These are phyloP conservation scores for Campopleginae sp. DNA, from an alignment of 2,888 invertebrate species.

Conservation along the genomic window DNA sequence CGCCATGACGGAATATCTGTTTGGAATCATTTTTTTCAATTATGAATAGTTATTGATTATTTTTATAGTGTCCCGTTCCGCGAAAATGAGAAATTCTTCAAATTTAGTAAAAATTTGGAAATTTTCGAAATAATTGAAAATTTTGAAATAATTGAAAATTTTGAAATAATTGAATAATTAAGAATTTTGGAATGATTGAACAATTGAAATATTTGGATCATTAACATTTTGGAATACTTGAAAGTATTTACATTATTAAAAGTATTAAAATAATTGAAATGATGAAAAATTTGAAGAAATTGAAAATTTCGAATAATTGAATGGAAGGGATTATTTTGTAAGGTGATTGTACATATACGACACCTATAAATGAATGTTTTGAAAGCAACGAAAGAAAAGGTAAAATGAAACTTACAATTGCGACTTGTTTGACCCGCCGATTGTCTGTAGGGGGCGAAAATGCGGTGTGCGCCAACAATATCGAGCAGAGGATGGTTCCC, in stretches of 20 bases:
- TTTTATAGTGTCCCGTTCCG: background rate
- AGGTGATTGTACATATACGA: too few species aligned
- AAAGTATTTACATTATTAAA: too few species aligned
- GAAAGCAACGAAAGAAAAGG: background rate
- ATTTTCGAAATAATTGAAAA: too few species aligned
- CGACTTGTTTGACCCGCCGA: conserved; percentile 73
- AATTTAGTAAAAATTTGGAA: background rate
- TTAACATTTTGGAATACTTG: too few species aligned
- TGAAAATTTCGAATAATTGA: too few species aligned
- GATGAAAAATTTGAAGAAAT: too few species aligned
- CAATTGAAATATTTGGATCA: too few species aligned
- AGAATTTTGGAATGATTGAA: too few species aligned
- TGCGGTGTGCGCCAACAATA: conserved; percentile 76
- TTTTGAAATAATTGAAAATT: too few species aligned
- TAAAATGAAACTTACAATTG: conserved; percentile 75
- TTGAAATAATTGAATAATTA: too few species aligned
- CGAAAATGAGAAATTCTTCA: background rate
- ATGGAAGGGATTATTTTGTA: too few species aligned
- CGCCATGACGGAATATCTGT: conserved; percentile 93
- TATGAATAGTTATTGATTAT: background rate
- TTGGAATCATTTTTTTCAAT: conserved; percentile 22
- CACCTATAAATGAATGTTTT: background rate
- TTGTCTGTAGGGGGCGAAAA: conserved; percentile 67
- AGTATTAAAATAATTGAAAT: too few species aligned
- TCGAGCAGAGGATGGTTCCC: conserved; percentile 72